Evolutionary conservation across 2,797 vertebrate genomes (phyloP).

Genomic region (Cetoscarus ocellatus): DNA sequence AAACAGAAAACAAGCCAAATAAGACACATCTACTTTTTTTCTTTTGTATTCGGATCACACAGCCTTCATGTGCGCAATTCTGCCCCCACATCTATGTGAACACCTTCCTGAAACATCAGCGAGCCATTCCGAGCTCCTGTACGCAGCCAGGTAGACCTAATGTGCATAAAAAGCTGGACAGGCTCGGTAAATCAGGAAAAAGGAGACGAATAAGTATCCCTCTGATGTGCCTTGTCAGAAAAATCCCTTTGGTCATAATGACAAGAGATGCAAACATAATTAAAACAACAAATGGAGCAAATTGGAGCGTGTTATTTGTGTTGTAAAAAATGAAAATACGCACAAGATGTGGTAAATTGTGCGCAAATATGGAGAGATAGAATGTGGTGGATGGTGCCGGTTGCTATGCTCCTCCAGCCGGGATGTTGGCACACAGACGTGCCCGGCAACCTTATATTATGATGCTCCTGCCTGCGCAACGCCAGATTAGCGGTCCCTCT

Average conservation of each 20-base stretch:
- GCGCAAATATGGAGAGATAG: not conserved
- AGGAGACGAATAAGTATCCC: slow-evolving; percentile 44
- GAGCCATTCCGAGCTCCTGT: slow-evolving; percentile 44
- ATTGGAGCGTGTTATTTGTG: not conserved
- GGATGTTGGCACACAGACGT: slow-evolving; percentile 57
- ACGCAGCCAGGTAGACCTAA: slow-evolving; percentile 34
- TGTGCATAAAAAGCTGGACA: slow-evolving; percentile 24
- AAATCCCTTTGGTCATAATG: slow-evolving; percentile 23
- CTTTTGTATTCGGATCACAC: slow-evolving; percentile 29
- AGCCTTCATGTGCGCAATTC: slow-evolving; percentile 6
- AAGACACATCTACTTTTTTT: slow-evolving; percentile 19
- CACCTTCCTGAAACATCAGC: slow-evolving; percentile 40
- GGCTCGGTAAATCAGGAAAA: slow-evolving; percentile 8
- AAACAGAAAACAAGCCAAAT: not conserved
- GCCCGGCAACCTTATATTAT: slow-evolving; percentile 48
- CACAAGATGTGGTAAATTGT: not conserved
- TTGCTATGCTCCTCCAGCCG: slow-evolving; percentile 35
- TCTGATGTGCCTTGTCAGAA: slow-evolving; percentile 47
- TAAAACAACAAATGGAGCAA: slow-evolving; percentile 7
- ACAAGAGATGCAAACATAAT: not conserved
- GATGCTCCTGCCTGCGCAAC: slow-evolving; percentile 72
- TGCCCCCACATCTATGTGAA: slow-evolving; percentile 35
- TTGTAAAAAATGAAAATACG: not conserved
- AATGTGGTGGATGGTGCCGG: slow-evolving; percentile 24
- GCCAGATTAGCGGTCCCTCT: slow-evolving; percentile 54